These are phyloP conservation scores for Coryphaenoides rupestris DNA, from an alignment of 2,113 vertebrate species.

Conservation along the genomic window DNA sequence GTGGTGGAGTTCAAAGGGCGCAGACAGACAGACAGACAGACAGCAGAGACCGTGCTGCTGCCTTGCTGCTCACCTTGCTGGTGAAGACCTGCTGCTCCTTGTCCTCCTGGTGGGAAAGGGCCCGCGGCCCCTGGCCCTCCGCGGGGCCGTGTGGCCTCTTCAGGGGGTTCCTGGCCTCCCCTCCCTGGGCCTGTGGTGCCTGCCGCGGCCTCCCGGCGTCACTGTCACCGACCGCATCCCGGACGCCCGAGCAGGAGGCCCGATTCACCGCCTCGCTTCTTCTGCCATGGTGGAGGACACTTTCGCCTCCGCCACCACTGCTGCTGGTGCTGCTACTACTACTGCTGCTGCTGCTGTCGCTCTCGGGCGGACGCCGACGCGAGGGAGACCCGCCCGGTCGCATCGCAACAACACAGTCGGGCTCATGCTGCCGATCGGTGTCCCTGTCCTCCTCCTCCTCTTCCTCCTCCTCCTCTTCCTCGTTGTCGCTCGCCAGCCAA, in stretches of 20 bases:
- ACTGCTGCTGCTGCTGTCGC: slow-evolving; percentile 31
- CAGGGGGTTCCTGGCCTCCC: slow-evolving; percentile 45
- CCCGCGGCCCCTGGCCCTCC: slow-evolving; percentile 46
- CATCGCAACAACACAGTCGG: too few species aligned
- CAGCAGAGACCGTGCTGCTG: too few species aligned
- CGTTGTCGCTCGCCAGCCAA: slow-evolving; percentile 75
- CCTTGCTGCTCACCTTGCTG: slow-evolving; percentile 67
- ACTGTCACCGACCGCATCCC: slow-evolving; percentile 26
- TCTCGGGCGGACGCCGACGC: slow-evolving; percentile 37
- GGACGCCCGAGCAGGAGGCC: slow-evolving; percentile 19
- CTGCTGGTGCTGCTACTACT: too few species aligned
- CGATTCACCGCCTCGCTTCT: too few species aligned
- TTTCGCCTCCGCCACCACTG: slow-evolving; percentile 29
- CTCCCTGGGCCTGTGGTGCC: slow-evolving; percentile 43
- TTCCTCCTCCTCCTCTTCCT: slow-evolving; percentile 62
- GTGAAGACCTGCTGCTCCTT: slow-evolving; percentile 61
- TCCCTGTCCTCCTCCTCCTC: slow-evolving; percentile 49
- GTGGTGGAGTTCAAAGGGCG: too few species aligned
- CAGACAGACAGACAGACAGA: too few species aligned
- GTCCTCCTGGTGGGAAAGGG: slow-evolving; percentile 33
- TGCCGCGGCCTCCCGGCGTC: slow-evolving; percentile 41
- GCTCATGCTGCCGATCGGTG: slow-evolving; percentile 5
- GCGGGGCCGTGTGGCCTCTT: slow-evolving; percentile 60
- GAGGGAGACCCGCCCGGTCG: too few species aligned
- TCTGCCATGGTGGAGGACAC: too few species aligned